Evolutionary conservation across 2,888 invertebrate genomes (phyloP).

Genomic region (Nomada lathburiana): DNA sequence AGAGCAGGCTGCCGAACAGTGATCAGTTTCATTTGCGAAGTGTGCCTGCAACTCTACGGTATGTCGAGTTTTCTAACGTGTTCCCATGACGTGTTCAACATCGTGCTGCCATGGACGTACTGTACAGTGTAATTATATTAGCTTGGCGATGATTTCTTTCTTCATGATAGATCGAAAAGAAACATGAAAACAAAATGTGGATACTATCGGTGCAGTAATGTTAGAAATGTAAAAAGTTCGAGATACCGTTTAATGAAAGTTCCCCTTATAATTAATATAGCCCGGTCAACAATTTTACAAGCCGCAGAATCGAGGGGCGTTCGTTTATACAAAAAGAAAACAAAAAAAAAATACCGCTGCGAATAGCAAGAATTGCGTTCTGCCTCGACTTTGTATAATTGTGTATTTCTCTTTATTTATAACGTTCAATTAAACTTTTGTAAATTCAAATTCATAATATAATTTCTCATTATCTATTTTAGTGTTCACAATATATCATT

Average conservation of each 20-base stretch:
- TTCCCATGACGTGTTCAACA: conserved; percentile 27
- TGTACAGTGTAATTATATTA: conserved; percentile 25
- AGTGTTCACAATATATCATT: conserved; percentile 67
- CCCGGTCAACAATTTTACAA: background rate
- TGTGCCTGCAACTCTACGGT: background rate
- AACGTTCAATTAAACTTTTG: conserved; percentile 72
- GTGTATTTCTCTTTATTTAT: conserved; percentile 71
- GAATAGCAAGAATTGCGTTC: conserved; percentile 37
- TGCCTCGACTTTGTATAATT: conserved; percentile 60
- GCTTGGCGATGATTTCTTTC: too few species aligned
- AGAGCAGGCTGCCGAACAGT: conserved; percentile 56
- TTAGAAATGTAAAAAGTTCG: background rate
- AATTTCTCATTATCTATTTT: conserved; percentile 68
- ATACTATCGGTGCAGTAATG: background rate
- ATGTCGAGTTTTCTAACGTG: conserved; percentile 12
- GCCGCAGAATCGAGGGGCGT: background rate
- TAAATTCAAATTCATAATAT: conserved; percentile 71
- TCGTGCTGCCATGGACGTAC: background rate
- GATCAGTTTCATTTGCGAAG: conserved; percentile 5
- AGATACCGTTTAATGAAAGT: background rate
- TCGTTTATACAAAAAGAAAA: background rate
- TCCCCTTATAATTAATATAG: background rate
- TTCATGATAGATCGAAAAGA: background rate
- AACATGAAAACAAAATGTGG: background rate
- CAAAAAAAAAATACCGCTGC: too few species aligned